Percentiles rank a stretch among this genome's conserved stretches.
Conservation (phyloP, 2,888 invertebrate genomes). For the Altica lythri region DNA sequence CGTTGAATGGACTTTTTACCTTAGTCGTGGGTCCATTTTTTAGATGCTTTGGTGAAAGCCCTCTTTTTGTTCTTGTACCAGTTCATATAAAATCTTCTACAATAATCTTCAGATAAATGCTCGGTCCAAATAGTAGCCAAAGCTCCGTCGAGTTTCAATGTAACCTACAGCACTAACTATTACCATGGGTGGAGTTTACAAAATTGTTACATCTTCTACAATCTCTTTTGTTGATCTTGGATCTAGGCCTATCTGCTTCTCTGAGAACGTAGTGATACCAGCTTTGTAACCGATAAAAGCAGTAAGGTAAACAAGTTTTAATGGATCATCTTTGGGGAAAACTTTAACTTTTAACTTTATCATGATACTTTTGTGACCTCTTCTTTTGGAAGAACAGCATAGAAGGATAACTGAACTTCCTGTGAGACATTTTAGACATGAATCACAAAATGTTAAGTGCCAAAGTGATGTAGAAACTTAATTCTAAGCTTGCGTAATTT, state of each 20-base stretch:
- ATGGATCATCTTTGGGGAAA: conserved; percentile 97
- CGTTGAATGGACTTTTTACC: conserved; percentile 97
- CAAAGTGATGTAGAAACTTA: too few relatives aligned
- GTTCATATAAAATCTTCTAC: conserved; percentile 99
- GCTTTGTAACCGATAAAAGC: conserved; percentile 99
- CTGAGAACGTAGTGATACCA: conserved; percentile 99
- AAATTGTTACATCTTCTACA: conserved; percentile 96
- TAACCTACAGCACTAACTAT: conserved; percentile 98
- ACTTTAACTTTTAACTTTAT: conserved; percentile 99
- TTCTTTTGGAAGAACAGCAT: conserved; percentile 99
- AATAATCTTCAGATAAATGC: conserved; percentile 98
- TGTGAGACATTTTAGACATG: conserved; percentile 79
- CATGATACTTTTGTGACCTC: conserved; percentile 93
- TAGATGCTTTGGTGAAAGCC: conserved; percentile 97
- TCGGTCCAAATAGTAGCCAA: conserved; percentile 98
- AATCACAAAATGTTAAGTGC: too few relatives aligned
- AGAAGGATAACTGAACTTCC: conserved; percentile 99
- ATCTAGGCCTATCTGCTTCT: conserved; percentile 98
- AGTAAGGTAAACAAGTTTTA: conserved; percentile 96
- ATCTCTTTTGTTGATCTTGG: conserved; percentile 99
- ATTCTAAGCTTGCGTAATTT: too few relatives aligned
- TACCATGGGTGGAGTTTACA: conserved; percentile 99
- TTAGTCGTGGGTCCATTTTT: conserved; percentile 98
- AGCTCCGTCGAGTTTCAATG: conserved; percentile 96
- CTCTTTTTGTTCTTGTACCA: conserved; percentile 99